A percentile compares a stretch with the other conserved stretches of the same genome.
phyloP scores from a whole-genome alignment of 2,113 vertebrate species.

The Lontra canadensis region DNA sequence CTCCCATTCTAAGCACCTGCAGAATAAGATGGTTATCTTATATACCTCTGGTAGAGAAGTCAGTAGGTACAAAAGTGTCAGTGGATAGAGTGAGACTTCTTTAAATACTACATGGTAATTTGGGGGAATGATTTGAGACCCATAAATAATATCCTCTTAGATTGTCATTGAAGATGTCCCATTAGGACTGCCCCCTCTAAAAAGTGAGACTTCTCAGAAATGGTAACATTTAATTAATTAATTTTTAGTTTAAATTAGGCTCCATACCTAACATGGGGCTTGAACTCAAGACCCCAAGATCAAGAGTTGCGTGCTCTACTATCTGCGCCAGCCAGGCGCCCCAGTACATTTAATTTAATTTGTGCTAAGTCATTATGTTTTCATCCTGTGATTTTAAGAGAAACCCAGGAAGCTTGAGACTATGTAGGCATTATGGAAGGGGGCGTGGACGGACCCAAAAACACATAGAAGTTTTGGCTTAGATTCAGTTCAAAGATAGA shows the following conservation, averaged over 20 bases:
- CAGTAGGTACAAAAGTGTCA: neutral
- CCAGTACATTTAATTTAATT: constrained; percentile 11
- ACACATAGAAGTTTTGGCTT: neutral
- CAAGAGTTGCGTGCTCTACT: neutral
- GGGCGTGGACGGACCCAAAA: neutral
- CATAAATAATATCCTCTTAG: neutral
- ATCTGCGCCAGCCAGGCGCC: neutral
- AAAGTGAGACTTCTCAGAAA: neutral
- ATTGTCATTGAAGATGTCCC: neutral
- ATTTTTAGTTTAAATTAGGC: neutral
- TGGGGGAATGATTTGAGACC: constrained; percentile 8
- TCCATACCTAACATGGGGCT: neutral
- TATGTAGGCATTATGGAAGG: neutral
- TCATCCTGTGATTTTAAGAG: neutral
- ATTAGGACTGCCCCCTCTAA: neutral
- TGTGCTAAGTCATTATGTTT: neutral
- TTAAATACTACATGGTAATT: neutral
- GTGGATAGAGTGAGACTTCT: neutral
- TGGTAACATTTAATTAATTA: neutral
- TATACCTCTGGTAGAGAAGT: neutral
- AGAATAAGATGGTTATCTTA: neutral
- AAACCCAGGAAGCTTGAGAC: neutral
- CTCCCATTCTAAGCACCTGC: neutral
- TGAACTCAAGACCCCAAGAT: neutral
- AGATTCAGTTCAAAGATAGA: neutral